These are phyloP conservation scores for Hydrocynus forskahlii DNA, from an alignment of 2,797 vertebrate species.

Conservation along the genomic window DNA sequence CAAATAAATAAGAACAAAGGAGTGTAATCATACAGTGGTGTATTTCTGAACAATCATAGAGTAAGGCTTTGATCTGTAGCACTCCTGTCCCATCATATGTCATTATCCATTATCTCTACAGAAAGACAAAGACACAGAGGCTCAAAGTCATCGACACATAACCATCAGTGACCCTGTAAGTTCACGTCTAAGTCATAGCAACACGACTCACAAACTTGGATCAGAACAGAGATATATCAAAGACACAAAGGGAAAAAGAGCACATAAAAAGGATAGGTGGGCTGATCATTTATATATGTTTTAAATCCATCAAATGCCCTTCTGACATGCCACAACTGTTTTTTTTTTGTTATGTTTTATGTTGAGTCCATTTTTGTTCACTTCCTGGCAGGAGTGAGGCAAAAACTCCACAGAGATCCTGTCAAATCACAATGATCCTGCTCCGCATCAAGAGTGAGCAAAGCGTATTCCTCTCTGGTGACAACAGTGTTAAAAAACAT, in stretches of 20 bases:
- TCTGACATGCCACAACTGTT: too few relatives aligned
- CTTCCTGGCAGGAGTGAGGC: too few relatives aligned
- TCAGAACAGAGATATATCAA: neutral
- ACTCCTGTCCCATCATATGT: conserved; percentile 16
- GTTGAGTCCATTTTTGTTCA: too few relatives aligned
- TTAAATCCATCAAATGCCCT: too few relatives aligned
- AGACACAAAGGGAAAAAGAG: neutral
- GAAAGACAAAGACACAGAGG: neutral
- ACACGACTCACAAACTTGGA: neutral
- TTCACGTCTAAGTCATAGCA: neutral
- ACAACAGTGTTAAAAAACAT: too few relatives aligned
- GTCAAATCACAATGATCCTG: too few relatives aligned
- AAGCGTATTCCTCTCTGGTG: too few relatives aligned
- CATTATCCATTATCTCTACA: conserved; percentile 16
- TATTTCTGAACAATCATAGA: conserved; percentile 13
- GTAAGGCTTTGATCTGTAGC: conserved; percentile 19
- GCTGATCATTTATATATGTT: neutral
- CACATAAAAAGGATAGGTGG: neutral
- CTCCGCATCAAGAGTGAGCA: too few relatives aligned
- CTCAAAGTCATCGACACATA: conserved; percentile 21
- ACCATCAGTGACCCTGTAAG: conserved; percentile 10
- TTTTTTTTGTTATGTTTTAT: too few relatives aligned
- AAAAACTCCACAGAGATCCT: too few relatives aligned
- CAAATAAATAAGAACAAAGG: conserved; percentile 20
- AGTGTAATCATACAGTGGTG: conserved; percentile 1